These are phyloP conservation scores for Colinus virginianus DNA, from an alignment of 2,113 vertebrate genomes.

Conservation along the genomic window DNA sequence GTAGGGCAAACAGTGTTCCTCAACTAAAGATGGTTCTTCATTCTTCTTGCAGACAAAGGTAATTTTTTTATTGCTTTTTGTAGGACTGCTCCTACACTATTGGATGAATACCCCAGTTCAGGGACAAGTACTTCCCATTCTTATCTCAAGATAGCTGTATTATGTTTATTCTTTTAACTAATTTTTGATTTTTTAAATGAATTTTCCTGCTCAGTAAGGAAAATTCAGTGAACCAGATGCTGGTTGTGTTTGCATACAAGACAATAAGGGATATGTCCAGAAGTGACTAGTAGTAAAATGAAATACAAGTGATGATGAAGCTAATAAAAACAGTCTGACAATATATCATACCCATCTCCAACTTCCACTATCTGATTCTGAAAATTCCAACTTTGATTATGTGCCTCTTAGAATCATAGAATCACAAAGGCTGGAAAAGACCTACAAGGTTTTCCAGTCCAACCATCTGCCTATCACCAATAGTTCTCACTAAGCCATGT, in stretches of 20 bases:
- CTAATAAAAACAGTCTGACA: background rate
- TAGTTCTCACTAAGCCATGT: no score
- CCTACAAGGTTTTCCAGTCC: no score
- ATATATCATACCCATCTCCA: background rate
- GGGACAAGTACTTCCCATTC: background rate
- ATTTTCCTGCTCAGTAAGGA: background rate
- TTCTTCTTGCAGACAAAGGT: background rate
- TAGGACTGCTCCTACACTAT: no score
- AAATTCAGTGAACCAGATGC: background rate
- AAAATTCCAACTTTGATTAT: background rate
- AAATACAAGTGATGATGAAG: background rate
- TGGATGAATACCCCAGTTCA: background rate
- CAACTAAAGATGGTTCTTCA: background rate
- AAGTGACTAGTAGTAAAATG: background rate
- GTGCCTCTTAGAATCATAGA: background rate
- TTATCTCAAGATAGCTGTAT: background rate
- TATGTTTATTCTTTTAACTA: background rate
- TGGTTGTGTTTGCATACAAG: background rate
- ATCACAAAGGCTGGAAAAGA: no score
- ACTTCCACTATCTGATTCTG: background rate
- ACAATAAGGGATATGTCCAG: background rate
- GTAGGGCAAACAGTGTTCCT: background rate
- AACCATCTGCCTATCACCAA: no score
- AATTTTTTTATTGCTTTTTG: background rate
- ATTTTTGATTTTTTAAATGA: background rate